Conservation (phyloP, 1,140 invertebrate species). For the Gryllus bimaculatus region DNA sequence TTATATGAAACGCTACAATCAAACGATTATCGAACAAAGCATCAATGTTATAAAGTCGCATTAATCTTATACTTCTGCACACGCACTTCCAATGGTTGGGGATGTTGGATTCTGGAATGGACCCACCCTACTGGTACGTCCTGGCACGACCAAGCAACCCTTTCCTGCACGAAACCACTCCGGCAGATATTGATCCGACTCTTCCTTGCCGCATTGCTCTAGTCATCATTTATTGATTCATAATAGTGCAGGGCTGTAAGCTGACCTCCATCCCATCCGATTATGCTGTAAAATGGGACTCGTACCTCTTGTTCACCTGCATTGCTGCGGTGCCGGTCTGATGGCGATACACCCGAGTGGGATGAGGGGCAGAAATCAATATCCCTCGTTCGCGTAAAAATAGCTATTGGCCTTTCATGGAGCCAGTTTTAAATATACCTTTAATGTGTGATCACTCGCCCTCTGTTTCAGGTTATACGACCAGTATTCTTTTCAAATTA, state of each 20-base stretch:
- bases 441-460: not conserved
- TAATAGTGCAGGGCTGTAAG: not conserved
- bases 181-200: not conserved
- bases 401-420: not conserved
- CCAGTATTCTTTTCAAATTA: slow-evolving; percentile 94
- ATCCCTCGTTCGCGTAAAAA: not conserved
- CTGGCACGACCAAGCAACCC: not conserved
- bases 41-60: too few species aligned
- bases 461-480: slow-evolving; percentile 72
- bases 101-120: not conserved
- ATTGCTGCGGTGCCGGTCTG: not conserved
- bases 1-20: too few species aligned
- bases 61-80: too few species aligned
- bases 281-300: not conserved
- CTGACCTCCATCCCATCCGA: not conserved
- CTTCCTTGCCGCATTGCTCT: slow-evolving; percentile 2
- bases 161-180: too few species aligned
- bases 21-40: too few species aligned
- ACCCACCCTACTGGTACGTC: not conserved
- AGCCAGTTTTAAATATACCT: not conserved
- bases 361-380: not conserved
- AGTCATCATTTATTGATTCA: slow-evolving; percentile 1
- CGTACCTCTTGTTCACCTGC: not conserved
- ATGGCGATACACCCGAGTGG: too few species aligned
- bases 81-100: too few species aligned